phyloP scores from a whole-genome alignment of 2,797 vertebrate species.

The Ctenochaetus hawaiiensis region DNA sequence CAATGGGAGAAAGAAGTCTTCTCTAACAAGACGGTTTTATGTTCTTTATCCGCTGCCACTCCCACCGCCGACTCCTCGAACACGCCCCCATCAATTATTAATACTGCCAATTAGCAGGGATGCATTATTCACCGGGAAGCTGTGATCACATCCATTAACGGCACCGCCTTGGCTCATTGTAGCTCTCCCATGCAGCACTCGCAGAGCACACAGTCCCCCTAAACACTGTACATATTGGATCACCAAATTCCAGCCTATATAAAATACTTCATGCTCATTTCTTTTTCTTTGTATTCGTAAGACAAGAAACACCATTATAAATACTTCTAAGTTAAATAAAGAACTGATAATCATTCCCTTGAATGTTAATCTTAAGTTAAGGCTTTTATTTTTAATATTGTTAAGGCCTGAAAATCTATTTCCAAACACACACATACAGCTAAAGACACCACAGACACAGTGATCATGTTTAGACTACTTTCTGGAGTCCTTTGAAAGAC shows the following conservation, averaged over 20 bases:
- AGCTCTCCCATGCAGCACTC: slow-evolving; percentile 45
- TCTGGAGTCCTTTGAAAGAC: too few relatives aligned
- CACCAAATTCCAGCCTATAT: slow-evolving; percentile 4
- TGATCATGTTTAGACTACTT: too few relatives aligned
- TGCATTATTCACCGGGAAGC: slow-evolving; percentile 87
- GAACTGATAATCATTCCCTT: neutral
- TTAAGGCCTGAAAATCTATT: too few relatives aligned
- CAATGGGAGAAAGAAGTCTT: slow-evolving; percentile 57
- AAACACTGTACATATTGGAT: slow-evolving; percentile 8
- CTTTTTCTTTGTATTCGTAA: too few relatives aligned
- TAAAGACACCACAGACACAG: too few relatives aligned
- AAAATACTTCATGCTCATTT: neutral
- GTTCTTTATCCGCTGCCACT: slow-evolving; percentile 45
- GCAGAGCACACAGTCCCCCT: slow-evolving; percentile 10
- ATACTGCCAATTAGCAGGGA: slow-evolving; percentile 87
- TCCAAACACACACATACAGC: too few relatives aligned
- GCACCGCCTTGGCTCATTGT: slow-evolving; percentile 56
- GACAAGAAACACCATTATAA: too few relatives aligned
- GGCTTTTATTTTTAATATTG: neutral
- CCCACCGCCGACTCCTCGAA: slow-evolving; percentile 43
- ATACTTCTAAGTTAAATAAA: neutral
- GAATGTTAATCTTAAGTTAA: neutral
- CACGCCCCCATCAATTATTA: slow-evolving; percentile 86
- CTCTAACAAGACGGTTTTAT: slow-evolving; percentile 62
- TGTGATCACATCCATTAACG: slow-evolving; percentile 77